These are phyloP conservation scores for Todiramphus chloris DNA, from an alignment of 2,113 vertebrate species.

Conservation along the genomic window DNA sequence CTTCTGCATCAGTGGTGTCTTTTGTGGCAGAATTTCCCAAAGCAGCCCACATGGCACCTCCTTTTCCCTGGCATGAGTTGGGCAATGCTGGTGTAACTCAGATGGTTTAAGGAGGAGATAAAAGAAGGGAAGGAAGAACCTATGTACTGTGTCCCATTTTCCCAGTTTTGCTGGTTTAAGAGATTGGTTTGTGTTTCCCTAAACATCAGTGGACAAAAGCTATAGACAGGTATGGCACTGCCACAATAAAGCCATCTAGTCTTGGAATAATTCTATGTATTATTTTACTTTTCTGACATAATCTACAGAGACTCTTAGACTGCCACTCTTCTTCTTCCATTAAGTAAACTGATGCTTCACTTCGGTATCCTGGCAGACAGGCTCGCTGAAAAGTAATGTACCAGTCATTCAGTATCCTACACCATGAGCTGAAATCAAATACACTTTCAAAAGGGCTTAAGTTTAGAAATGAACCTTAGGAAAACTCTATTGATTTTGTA, in stretches of 20 bases:
- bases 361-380: neutral
- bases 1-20: neutral
- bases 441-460: neutral
- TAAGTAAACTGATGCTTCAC: neutral
- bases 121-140: neutral
- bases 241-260: neutral
- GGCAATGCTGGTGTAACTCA: neutral
- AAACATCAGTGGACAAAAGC: neutral
- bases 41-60: accelerated
- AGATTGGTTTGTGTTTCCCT: neutral
- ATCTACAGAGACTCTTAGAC: neutral
- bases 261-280: neutral
- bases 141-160: neutral
- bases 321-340: neutral
- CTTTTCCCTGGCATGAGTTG: accelerated
- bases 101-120: neutral
- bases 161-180: neutral
- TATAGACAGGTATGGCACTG: neutral
- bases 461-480: neutral
- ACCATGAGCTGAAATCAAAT: neutral
- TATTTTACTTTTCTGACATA: neutral
- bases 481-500: conserved; percentile 14
- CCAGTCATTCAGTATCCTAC: neutral
- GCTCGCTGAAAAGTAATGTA: neutral
- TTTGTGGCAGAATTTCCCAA: neutral